These are phyloP conservation scores for Bufo bufo DNA, from an alignment of 2,113 vertebrate genomes.

Conservation along the genomic window DNA sequence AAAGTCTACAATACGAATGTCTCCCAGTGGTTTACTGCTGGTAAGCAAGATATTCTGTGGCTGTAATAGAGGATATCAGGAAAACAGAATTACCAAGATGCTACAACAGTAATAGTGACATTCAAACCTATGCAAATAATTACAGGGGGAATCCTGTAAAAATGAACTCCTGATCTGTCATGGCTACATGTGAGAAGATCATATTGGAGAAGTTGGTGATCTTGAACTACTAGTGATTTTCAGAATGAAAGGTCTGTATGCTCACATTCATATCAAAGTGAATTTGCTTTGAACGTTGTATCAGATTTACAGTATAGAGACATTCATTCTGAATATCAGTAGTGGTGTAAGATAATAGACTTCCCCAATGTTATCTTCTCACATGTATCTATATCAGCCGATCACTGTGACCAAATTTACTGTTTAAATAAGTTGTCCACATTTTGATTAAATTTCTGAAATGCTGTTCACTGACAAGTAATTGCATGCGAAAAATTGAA, in stretches of 20 bases:
- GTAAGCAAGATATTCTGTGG: slow-evolving; percentile 82
- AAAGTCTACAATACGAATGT: slow-evolving; percentile 84
- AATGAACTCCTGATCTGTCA: not conserved
- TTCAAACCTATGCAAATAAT: not conserved
- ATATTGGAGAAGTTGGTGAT: not conserved
- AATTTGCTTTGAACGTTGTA: not conserved
- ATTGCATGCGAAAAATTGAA: no score
- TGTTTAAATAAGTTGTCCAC: not conserved
- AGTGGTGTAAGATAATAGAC: not conserved
- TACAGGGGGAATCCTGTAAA: not conserved
- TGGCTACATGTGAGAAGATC: not conserved
- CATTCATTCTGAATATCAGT: not conserved
- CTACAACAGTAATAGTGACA: not conserved
- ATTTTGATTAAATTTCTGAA: no score
- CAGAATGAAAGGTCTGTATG: not conserved
- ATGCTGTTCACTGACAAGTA: no score
- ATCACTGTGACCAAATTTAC: not conserved
- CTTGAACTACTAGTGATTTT: not conserved
- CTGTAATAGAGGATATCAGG: slow-evolving; percentile 60
- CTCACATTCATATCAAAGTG: not conserved
- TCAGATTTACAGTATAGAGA: not conserved
- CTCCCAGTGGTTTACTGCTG: slow-evolving; percentile 74
- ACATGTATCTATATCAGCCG: not conserved
- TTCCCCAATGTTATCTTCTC: not conserved
- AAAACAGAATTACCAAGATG: not conserved